These are phyloP conservation scores for Schizopygopsis malacanthus DNA, from an alignment of 2,797 vertebrate species.

Conservation along the genomic window DNA sequence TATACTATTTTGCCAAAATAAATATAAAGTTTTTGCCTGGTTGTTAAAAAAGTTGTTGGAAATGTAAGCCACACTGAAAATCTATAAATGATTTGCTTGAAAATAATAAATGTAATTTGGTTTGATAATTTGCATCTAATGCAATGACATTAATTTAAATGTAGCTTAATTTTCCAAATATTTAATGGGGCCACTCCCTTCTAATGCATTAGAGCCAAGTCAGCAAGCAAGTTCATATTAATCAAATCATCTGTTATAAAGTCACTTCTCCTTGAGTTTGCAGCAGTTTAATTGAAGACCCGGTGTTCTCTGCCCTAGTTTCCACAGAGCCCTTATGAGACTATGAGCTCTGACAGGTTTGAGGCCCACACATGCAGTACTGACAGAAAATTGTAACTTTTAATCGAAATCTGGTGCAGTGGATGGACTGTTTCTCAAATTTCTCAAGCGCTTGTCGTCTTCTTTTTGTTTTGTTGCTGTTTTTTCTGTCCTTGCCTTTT, in stretches of 20 bases:
- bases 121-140: background rate
- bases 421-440: conserved; percentile 16
- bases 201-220: background rate
- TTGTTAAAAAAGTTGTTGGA: background rate
- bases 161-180: background rate
- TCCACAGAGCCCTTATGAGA: conserved; percentile 27
- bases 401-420: conserved; percentile 24
- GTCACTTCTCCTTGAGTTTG: background rate
- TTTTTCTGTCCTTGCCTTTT: conserved; percentile 18
- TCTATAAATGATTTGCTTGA: background rate
- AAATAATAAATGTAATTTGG: background rate
- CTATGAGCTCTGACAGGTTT: conserved; percentile 44
- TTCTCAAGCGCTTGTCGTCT: conserved; percentile 16
- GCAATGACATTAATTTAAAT: background rate
- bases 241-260: background rate
- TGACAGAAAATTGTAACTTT: conserved; percentile 47
- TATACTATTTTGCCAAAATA: background rate
- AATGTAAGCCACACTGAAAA: background rate
- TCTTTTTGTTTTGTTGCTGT: conserved; percentile 41
- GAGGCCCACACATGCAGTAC: conserved; percentile 31
- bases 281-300: conserved; percentile 23
- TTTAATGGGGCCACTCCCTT: background rate
- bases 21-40: background rate
- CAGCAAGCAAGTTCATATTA: background rate
- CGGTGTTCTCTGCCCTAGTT: conserved; percentile 37